A percentile compares a stretch with the other conserved stretches of the same genome.
phyloP scores from a whole-genome alignment of 1,140 invertebrate genomes.

The Tribolium madens region DNA sequence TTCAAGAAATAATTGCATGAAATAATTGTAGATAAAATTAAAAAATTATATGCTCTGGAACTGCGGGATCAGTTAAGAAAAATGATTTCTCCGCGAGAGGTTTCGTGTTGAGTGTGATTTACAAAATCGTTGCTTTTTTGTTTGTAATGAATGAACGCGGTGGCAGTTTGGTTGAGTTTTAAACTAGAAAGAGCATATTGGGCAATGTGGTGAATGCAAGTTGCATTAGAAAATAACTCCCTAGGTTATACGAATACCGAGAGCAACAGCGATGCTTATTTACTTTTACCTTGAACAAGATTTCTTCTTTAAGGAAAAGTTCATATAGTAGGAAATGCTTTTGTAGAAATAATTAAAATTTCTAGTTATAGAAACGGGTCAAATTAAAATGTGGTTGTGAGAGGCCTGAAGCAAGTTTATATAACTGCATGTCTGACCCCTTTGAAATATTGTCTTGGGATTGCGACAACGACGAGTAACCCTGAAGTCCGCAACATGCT shows the following conservation, averaged over 20 bases:
- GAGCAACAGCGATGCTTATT: slow-evolving; percentile 10
- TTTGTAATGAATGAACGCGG: slow-evolving; percentile 19
- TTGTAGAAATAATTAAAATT: slow-evolving; percentile 5
- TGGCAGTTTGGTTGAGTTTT: slow-evolving; percentile 11
- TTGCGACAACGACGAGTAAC: slow-evolving; percentile 41
- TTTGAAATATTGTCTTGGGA: slow-evolving; percentile 46
- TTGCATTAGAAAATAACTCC: slow-evolving; percentile 41
- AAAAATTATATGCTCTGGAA: not conserved
- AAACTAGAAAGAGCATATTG: slow-evolving; percentile 18
- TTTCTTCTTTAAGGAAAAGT: not conserved
- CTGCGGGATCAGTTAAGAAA: not conserved
- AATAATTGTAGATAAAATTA: not conserved
- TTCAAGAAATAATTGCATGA: not conserved
- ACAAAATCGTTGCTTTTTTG: slow-evolving; percentile 8
- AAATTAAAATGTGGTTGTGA: slow-evolving; percentile 27
- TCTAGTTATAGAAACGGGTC: not conserved
- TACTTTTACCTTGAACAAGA: slow-evolving; percentile 15
- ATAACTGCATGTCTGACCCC: slow-evolving; percentile 37
- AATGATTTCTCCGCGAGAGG: not conserved
- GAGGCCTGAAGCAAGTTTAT: slow-evolving; percentile 22
- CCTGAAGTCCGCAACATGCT: slow-evolving; percentile 38
- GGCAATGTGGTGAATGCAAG: slow-evolving; percentile 35
- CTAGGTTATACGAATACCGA: slow-evolving; percentile 15
- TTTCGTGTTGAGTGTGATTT: slow-evolving; percentile 24
- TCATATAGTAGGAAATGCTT: not conserved